Base-by-base conservation (phyloP, 2,888 invertebrate genomes). In the Norana najaformis region DNA sequence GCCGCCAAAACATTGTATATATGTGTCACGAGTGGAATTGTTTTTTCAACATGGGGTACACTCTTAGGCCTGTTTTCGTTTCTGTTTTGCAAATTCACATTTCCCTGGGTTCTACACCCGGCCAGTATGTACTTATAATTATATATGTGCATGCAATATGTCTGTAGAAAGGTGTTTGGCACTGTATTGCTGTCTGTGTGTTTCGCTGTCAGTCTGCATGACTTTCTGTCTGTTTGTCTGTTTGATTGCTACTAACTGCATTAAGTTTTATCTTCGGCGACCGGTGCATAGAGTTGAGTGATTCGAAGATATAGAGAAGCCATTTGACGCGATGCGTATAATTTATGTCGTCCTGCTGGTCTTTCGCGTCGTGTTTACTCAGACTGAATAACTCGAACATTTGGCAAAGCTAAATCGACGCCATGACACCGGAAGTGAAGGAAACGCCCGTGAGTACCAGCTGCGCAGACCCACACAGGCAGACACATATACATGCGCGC, bases 371-470 rank as follows among this genome's bases (percentile, higher is more conserved):
- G 8, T 69, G 69, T 69, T 69, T 69, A 69, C 69, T n/a, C 69
- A 69, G 69, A 69, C 69, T 69, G 69, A 69, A 30, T n/a, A n/a
- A 69, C 69, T 69, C 30, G n/a, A 69, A 69, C 69, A 69, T 69
- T 69, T 69, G 69, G 69, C 69, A 30, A n/a, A 69, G 69, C 69
- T 69, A 69, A 69, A 69, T 69, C n/a, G 69, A 69, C 69, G 69
- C 69, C 69, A 69, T n/a, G 69, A 69, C 69, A 69, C 69, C 69
- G 69, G 69, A 69, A 69, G 69, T n/a, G 69, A 69, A n/a, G 69
- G 13, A 69, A 69, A 11, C 69, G 69, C 69, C n/a, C 69, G 69
- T 69, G 69, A 69, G 30, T n/a, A 69, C 30, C n/a, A 69, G 69
- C 30, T n/a, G 69, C 30, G n/a, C 30, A 30, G 69, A 69, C 69